These are phyloP conservation scores for Bruchidius siliquastri DNA, from an alignment of 2,888 invertebrate genomes.

Conservation along the genomic window DNA sequence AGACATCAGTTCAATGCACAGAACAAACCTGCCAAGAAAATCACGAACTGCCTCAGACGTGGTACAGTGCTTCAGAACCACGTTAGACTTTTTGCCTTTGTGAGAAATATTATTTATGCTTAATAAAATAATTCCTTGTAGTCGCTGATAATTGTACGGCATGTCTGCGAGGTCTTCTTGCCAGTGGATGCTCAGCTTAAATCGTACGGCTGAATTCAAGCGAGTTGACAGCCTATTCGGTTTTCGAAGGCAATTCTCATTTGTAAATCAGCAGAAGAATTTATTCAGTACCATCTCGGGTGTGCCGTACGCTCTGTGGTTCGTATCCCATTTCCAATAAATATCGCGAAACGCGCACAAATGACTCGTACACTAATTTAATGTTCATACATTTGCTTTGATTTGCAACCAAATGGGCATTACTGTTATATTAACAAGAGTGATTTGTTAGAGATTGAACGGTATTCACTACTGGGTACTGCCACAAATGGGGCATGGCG, in stretches of 20 bases:
- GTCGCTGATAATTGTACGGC: too few species aligned
- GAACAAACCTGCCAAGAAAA: too few species aligned
- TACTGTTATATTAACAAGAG: conserved; percentile 4
- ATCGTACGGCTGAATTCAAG: background rate
- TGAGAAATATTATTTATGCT: too few species aligned
- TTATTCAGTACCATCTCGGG: background rate
- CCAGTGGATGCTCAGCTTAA: too few species aligned
- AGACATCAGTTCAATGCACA: too few species aligned
- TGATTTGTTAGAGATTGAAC: conserved; percentile 12
- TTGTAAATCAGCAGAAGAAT: background rate
- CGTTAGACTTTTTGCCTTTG: too few species aligned
- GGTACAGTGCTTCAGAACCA: too few species aligned
- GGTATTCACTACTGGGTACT: conserved; percentile 10
- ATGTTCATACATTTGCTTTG: background rate
- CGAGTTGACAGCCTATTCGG: background rate
- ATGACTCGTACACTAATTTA: background rate
- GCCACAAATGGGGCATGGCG: background rate
- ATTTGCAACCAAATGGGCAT: background rate
- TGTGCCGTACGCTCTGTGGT: background rate
- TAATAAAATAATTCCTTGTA: too few species aligned
- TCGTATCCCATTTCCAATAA: background rate
- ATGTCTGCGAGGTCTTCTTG: too few species aligned
- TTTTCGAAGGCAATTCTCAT: background rate
- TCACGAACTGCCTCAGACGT: too few species aligned
- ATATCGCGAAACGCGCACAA: background rate